A percentile compares a stretch with the other conserved stretches of the same genome.
Evolutionary conservation across 2,113 vertebrate species (phyloP).

Genomic region (Poecilia latipinna): DNA sequence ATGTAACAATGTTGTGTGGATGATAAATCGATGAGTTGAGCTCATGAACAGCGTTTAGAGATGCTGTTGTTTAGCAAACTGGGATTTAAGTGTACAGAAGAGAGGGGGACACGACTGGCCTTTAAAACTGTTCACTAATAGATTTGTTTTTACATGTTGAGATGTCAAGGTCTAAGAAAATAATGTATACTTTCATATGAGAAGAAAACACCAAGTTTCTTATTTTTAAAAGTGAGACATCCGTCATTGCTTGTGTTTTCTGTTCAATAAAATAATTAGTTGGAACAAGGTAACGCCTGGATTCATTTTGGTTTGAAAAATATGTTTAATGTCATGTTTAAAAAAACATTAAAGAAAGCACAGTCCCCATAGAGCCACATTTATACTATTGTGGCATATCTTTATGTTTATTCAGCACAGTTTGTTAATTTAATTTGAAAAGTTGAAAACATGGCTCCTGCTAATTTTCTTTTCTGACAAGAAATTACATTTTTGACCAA

Average conservation of each 20-base stretch:
- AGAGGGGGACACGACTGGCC: not conserved
- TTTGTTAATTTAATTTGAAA: not conserved
- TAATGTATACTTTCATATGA: not conserved
- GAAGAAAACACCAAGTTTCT: not conserved
- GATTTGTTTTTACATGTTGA: constrained; percentile 15
- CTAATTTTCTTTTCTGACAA: not conserved
- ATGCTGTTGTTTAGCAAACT: constrained; percentile 7
- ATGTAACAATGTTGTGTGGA: not conserved
- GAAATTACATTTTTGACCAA: not conserved
- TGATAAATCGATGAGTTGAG: constrained; percentile 5
- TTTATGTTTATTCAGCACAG: not conserved
- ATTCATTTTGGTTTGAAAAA: too few relatives aligned
- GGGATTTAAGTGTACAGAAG: not conserved
- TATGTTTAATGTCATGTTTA: too few relatives aligned
- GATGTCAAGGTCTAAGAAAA: constrained; percentile 29
- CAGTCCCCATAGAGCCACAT: too few relatives aligned
- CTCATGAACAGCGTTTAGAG: not conserved
- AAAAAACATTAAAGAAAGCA: not conserved
- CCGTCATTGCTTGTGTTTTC: not conserved
- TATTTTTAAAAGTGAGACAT: not conserved
- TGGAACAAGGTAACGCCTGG: too few relatives aligned
- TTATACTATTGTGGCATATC: not conserved
- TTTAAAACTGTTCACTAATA: constrained; percentile 10
- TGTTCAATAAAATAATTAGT: not conserved
- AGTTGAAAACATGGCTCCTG: not conserved